A percentile compares a stretch with the other conserved stretches of the same genome.
These are phyloP conservation scores for Gisinianus flammeolus DNA, from an alignment of 2,888 invertebrate genomes.

Conservation along the genomic window DNA sequence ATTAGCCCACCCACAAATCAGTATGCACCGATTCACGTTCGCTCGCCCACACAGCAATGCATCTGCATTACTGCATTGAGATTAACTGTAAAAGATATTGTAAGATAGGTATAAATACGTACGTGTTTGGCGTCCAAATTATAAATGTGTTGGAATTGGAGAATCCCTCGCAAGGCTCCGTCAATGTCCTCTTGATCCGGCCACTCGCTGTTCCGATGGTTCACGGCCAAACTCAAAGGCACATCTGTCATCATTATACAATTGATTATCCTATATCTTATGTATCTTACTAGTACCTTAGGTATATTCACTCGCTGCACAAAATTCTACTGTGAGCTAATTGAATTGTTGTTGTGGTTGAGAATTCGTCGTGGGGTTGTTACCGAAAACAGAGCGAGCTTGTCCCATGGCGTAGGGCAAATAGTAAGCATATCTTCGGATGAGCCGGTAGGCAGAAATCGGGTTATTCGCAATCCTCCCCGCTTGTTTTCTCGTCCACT, in stretches of 20 bases:
- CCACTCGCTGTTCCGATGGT: not conserved
- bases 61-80: no score
- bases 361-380: not conserved
- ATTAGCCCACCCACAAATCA: no score
- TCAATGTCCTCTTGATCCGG: constrained; percentile 13
- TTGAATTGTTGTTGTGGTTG: not conserved
- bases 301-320: not conserved
- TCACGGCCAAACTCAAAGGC: not conserved
- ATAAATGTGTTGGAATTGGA: not conserved
- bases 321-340: not conserved
- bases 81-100: no score
- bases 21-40: no score
- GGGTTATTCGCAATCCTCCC: not conserved
- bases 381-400: not conserved
- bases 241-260: no score
- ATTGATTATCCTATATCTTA: no score
- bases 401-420: not conserved
- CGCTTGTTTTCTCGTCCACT: not conserved
- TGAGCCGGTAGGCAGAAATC: not conserved
- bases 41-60: no score
- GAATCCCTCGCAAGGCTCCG: not conserved
- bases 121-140: not conserved
- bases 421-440: constrained; percentile 5
- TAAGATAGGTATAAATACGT: no score
- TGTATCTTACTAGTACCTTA: no score